Evolutionary conservation across 1,140 invertebrate genomes (phyloP).

Genomic region (Elysia chlorotica): DNA sequence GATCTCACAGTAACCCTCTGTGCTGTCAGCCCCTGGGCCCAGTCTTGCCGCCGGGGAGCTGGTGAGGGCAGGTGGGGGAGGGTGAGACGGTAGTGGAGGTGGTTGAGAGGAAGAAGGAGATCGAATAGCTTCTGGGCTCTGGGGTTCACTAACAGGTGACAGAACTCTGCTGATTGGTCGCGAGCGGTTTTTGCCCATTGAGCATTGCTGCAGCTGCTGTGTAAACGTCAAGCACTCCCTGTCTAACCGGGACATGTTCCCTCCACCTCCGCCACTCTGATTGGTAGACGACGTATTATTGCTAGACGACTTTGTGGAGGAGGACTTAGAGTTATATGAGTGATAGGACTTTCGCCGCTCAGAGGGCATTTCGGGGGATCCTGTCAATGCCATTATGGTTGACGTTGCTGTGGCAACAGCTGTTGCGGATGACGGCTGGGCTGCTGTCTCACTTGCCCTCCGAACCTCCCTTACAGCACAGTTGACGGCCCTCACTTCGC

Average conservation of each 20-base stretch:
- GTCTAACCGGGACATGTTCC: conserved; percentile 30
- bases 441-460: too few species aligned
- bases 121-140: conserved; percentile 81
- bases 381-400: too few species aligned
- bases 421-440: conserved; percentile 41
- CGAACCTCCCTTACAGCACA: too few species aligned
- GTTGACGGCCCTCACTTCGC: neutral
- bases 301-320: conserved; percentile 73
- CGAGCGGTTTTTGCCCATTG: conserved; percentile 56
- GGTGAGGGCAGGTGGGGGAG: conserved; percentile 7
- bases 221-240: conserved; percentile 69
- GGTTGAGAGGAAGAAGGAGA: too few species aligned
- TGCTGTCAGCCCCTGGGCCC: neutral
- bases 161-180: conserved; percentile 64
- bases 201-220: conserved; percentile 74
- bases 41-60: neutral
- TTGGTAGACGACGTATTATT: conserved; percentile 70
- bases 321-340: conserved; percentile 76
- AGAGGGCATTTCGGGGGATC: conserved; percentile 72
- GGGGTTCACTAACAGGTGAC: conserved; percentile 77
- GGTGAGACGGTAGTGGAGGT: conserved; percentile 58
- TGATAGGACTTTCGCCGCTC: conserved; percentile 74
- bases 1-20: too few species aligned
- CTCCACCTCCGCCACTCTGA: conserved; percentile 61
- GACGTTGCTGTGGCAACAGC: too few species aligned